Base-by-base conservation (phyloP, 2,113 vertebrate genomes). In the Xiphias gladius region DNA sequence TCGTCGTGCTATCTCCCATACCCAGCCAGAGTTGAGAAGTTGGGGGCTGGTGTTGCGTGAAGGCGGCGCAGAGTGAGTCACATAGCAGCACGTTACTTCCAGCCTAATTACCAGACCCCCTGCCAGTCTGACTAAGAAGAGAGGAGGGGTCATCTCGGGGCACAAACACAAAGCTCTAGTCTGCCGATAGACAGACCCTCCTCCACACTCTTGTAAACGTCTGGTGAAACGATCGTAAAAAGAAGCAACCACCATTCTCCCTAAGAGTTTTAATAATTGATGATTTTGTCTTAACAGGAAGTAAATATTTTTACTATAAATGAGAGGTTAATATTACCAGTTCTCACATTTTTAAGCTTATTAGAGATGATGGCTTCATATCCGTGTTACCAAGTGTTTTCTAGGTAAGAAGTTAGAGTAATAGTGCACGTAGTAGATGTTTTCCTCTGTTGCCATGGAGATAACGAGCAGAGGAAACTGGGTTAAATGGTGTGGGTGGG, bases 31-130 rank as follows among this genome's bases (percentile, higher is more conserved):
- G 64, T 8, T 68, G 37, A 55, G 37, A 69, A 67, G 65, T 73
- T 48, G 32, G 57, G 73, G 76, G 74, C 52, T 77, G 54, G 71
- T 67, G 13, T 65, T 65, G 85, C 19, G 39, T 76, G 76, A 72
- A 81, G 66, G 63, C 80, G 41, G 50, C 4, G 17, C 52, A 59
- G 66, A 39, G 69, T 46, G 61, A 76, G 57, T 74, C 66, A 77
- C 76, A 79, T 87, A 88, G 79, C 83, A 72, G 35, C 88, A 57
- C 52, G 78, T 96, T 95, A 95, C 90, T 96, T 95, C 94, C 92
- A 94, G 90, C 81, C 95, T 94, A 93, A 90, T 96, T 93, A 92
- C 73, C 91, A 88, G 75, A 87, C 74, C 83, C 80, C 88, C 91
- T 61, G 46, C 82, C 63, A 87, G 77, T 80, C 90, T 83, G 83